Evolutionary conservation across 2,113 vertebrate species (phyloP).

Genomic region (Archilochus colubris): DNA sequence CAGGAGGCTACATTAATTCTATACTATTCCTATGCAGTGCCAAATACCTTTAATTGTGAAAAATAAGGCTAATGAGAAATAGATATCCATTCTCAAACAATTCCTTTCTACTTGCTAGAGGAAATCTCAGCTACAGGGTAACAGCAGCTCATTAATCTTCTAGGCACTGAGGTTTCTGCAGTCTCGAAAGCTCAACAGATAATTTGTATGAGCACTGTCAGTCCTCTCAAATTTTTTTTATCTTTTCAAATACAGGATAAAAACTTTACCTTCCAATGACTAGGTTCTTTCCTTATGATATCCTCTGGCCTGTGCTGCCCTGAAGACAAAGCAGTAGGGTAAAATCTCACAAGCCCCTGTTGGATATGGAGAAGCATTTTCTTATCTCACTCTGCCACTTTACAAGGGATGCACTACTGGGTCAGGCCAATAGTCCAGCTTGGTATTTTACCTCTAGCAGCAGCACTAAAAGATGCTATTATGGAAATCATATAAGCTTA

Average conservation of each 20-base stretch:
- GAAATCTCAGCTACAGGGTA: background rate
- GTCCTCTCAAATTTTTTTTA: background rate
- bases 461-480: background rate
- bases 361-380: background rate
- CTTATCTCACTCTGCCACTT: background rate
- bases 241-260: background rate
- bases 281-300: fast-evolving
- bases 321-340: background rate
- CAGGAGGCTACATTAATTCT: background rate
- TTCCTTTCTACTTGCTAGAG: background rate
- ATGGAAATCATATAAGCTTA: background rate
- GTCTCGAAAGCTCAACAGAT: background rate
- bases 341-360: background rate
- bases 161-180: background rate
- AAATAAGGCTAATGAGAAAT: background rate
- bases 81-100: background rate
- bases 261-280: background rate
- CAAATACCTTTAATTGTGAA: background rate
- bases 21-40: background rate
- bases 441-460: background rate
- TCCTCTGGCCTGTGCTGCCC: background rate
- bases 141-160: background rate
- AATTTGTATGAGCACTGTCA: background rate
- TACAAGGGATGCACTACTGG: background rate
- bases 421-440: background rate